Conservation (phyloP, 2,113 vertebrate species). For the Corythaixoides concolor region DNA sequence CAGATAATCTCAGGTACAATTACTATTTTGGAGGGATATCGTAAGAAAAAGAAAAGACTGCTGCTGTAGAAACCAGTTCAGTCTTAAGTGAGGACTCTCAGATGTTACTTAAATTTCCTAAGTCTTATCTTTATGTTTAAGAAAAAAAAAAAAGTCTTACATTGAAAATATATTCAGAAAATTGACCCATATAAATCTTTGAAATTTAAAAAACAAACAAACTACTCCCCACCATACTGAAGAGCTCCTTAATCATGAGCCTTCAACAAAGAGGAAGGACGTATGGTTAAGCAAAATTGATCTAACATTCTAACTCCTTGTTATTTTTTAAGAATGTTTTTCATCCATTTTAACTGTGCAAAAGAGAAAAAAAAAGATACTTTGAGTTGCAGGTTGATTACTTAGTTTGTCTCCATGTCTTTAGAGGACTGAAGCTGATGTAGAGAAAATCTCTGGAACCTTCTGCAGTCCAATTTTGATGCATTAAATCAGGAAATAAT, state of each 20-base stretch:
- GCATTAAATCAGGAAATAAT: slow-evolving; percentile 9
- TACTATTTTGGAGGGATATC: not conserved
- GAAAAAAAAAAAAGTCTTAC: too few species aligned
- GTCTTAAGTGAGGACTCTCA: not conserved
- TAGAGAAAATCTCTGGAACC: not conserved
- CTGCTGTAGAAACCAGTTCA: not conserved
- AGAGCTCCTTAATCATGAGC: not conserved
- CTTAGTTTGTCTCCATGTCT: not conserved
- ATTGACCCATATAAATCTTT: not conserved
- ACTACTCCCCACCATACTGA: not conserved
- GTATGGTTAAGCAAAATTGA: not conserved
- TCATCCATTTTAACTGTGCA: not conserved
- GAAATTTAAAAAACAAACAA: not conserved
- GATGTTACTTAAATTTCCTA: not conserved
- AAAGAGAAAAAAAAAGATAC: not conserved
- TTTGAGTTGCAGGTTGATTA: not conserved
- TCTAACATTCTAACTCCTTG: not conserved
- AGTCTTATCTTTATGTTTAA: not conserved
- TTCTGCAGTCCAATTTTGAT: not conserved
- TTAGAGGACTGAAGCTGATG: not conserved
- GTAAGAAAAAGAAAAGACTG: not conserved
- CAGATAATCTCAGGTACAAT: not conserved
- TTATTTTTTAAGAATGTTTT: not conserved
- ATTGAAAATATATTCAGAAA: too few species aligned
- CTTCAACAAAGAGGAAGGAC: not conserved